phyloP scores from a whole-genome alignment of 2,888 invertebrate species.

The Pterostichus niger region DNA sequence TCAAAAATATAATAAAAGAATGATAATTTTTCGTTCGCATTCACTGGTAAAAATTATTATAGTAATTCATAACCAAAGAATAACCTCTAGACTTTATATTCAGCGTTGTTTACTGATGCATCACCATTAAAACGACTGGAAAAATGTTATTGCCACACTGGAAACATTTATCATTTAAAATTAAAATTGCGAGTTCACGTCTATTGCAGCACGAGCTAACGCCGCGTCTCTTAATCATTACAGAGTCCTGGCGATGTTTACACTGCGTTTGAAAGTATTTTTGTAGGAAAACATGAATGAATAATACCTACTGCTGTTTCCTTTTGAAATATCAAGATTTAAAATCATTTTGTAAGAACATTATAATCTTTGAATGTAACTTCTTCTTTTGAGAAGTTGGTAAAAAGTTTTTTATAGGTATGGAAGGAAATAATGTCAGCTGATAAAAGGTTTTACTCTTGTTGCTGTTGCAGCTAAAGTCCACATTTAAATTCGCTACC shows the following conservation, averaged over 20 bases:
- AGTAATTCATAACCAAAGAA: too few relatives aligned
- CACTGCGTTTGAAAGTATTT: slow-evolving; percentile 44
- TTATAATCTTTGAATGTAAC: slow-evolving; percentile 46
- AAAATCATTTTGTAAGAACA: slow-evolving; percentile 48
- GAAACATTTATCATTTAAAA: slow-evolving; percentile 39
- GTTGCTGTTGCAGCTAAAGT: too few relatives aligned
- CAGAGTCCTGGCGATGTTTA: slow-evolving; percentile 7
- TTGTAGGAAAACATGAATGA: slow-evolving; percentile 40
- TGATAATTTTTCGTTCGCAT: too few relatives aligned
- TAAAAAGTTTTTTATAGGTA: slow-evolving; percentile 3
- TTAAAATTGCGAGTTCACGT: slow-evolving; percentile 18
- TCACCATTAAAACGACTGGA: background rate
- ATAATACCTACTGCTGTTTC: slow-evolving; percentile 37
- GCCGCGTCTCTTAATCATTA: background rate
- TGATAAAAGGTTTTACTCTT: slow-evolving; percentile 21
- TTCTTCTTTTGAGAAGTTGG: slow-evolving; percentile 15
- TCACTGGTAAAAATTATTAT: too few relatives aligned
- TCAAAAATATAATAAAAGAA: too few relatives aligned
- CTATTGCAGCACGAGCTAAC: background rate
- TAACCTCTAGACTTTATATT: too few relatives aligned
- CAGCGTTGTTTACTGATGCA: slow-evolving; percentile 29
- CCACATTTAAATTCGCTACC: too few relatives aligned
- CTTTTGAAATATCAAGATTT: slow-evolving; percentile 50
- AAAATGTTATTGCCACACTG: slow-evolving; percentile 25
- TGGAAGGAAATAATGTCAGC: background rate